phyloP scores from a whole-genome alignment of 2,797 vertebrate species.

The Phrynocephalus guinanensis region DNA sequence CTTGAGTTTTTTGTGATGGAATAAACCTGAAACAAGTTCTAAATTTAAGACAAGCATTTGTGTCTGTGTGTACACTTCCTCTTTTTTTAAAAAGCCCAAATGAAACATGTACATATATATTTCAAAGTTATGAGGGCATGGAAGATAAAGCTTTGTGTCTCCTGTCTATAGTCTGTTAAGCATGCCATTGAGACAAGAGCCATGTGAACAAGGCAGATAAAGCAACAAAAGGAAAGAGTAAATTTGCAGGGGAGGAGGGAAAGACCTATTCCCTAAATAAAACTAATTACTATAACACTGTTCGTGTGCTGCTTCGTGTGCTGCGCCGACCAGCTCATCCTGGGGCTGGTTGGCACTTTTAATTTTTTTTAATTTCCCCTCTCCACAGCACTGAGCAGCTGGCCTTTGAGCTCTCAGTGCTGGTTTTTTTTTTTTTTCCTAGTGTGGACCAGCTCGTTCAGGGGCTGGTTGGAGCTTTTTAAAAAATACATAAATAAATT shows the following conservation, averaged over 20 bases:
- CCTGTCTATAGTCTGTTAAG: not conserved
- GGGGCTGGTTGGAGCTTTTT: too few species aligned
- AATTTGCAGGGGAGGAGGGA: not conserved
- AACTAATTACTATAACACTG: not conserved
- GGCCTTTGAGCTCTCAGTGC: too few species aligned
- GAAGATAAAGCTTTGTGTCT: not conserved
- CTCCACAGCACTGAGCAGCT: too few species aligned
- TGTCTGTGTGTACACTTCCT: too few species aligned
- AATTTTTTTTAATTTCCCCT: too few species aligned
- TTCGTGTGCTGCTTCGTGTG: not conserved
- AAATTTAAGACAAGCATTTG: not conserved
- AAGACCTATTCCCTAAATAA: not conserved
- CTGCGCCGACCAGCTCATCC: too few species aligned
- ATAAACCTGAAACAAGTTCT: not conserved
- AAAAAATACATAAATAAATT: too few species aligned
- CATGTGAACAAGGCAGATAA: not conserved
- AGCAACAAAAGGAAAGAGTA: not conserved
- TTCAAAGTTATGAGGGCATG: not conserved
- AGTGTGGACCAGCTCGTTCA: too few species aligned
- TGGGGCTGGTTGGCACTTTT: too few species aligned
- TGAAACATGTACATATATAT: not conserved
- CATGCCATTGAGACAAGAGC: not conserved
- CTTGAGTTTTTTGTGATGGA: not conserved
- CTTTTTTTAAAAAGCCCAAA: not conserved
- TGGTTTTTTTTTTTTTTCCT: too few species aligned